A percentile compares a stretch with the other conserved stretches of the same genome.
phyloP scores from a whole-genome alignment of 2,888 invertebrate species.

The Morpho deidamia region DNA sequence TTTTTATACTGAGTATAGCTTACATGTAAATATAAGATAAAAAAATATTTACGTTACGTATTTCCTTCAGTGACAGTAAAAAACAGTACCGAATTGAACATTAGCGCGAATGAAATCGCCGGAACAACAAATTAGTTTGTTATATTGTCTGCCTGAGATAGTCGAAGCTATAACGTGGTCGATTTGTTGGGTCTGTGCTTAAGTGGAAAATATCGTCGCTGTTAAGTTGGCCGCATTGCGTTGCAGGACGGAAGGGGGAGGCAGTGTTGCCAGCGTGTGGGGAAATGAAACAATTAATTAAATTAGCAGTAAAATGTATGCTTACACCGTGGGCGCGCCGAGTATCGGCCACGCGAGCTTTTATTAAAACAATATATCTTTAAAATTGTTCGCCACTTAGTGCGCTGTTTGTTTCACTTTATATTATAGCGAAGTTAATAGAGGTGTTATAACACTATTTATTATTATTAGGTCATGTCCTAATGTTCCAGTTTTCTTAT shows the following conservation, averaged over 20 bases:
- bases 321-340: slow-evolving; percentile 41
- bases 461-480: neutral
- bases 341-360: slow-evolving; percentile 35
- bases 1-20: no score
- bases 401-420: slow-evolving; percentile 18
- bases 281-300: slow-evolving; percentile 72
- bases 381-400: slow-evolving; percentile 31
- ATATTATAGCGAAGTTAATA: slow-evolving; percentile 16
- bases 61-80: neutral
- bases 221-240: slow-evolving; percentile 31
- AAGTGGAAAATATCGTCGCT: slow-evolving; percentile 63
- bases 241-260: slow-evolving; percentile 13
- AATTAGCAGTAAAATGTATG: slow-evolving; percentile 64
- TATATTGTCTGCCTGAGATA: slow-evolving; percentile 30
- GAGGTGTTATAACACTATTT: neutral
- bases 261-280: slow-evolving; percentile 39
- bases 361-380: slow-evolving; percentile 69
- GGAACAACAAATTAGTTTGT: neutral
- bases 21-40: no score
- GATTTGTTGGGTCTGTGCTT: slow-evolving; percentile 51
- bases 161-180: slow-evolving; percentile 42
- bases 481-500: neutral
- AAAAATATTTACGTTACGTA: no score
- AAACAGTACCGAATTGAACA: neutral
- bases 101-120: neutral